phyloP scores from a whole-genome alignment of 1,140 invertebrate species.

The Caerostris extrusa region DNA sequence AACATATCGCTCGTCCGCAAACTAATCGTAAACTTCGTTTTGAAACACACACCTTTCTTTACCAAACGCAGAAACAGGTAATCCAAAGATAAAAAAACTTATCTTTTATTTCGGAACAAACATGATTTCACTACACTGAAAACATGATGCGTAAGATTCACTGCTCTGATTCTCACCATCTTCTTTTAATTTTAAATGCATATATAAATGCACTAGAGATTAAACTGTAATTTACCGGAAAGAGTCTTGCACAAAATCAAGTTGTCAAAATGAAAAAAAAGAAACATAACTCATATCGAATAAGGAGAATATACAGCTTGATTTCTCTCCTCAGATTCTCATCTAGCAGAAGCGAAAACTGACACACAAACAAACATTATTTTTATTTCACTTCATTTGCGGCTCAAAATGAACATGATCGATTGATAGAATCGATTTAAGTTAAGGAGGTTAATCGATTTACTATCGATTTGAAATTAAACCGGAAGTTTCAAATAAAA shows the following conservation, averaged over 20 bases:
- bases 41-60: not conserved
- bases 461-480: not conserved
- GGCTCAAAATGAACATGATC: not conserved
- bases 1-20: not conserved
- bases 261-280: not conserved
- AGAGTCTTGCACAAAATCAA: not conserved
- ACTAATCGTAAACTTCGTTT: not conserved
- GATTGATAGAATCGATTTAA: conserved; percentile 59
- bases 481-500: not conserved
- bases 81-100: not conserved
- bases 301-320: not conserved
- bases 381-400: conserved; percentile 68
- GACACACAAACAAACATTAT: conserved; percentile 73
- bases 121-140: conserved; percentile 21
- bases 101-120: conserved; percentile 16
- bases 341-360: conserved; percentile 66
- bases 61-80: not conserved
- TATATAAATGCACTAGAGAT: not conserved
- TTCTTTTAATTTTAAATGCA: not conserved
- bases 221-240: not conserved
- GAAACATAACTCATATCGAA: not conserved
- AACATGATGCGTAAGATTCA: conserved; percentile 22
- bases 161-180: conserved; percentile 25
- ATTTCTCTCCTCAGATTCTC: conserved; percentile 12
- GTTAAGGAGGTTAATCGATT: not conserved